These are phyloP conservation scores for Aegypius monachus DNA, from an alignment of 2,113 vertebrate genomes.

Conservation along the genomic window DNA sequence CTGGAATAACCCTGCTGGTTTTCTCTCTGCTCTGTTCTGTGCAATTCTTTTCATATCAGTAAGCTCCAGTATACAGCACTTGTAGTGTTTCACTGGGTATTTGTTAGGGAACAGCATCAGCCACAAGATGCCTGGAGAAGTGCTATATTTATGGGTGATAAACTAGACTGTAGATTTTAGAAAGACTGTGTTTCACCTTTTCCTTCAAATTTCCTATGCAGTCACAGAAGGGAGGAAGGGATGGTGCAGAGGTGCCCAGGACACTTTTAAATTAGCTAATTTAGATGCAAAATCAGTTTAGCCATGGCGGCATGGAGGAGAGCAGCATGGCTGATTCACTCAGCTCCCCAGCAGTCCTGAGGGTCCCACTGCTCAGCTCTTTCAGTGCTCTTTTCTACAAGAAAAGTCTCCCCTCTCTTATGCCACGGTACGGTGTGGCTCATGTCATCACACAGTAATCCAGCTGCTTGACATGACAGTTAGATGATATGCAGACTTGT, in stretches of 20 bases:
- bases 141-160: background rate
- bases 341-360: background rate
- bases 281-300: constrained; percentile 1
- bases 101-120: background rate
- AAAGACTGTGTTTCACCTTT: background rate
- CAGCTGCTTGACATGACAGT: background rate
- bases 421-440: background rate
- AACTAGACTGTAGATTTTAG: background rate
- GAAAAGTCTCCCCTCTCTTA: background rate
- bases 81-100: background rate
- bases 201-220: background rate
- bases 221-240: background rate
- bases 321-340: background rate
- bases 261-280: constrained; percentile 7
- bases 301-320: background rate
- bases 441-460: background rate
- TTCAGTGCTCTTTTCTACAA: background rate
- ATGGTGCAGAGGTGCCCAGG: background rate
- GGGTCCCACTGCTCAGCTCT: background rate
- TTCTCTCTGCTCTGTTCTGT: background rate
- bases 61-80: background rate
- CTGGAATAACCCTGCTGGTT: background rate
- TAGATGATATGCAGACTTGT: background rate
- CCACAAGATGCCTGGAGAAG: background rate
- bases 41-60: background rate